Evolutionary conservation across 2,113 vertebrate genomes (phyloP).

Genomic region (Numida meleagris): DNA sequence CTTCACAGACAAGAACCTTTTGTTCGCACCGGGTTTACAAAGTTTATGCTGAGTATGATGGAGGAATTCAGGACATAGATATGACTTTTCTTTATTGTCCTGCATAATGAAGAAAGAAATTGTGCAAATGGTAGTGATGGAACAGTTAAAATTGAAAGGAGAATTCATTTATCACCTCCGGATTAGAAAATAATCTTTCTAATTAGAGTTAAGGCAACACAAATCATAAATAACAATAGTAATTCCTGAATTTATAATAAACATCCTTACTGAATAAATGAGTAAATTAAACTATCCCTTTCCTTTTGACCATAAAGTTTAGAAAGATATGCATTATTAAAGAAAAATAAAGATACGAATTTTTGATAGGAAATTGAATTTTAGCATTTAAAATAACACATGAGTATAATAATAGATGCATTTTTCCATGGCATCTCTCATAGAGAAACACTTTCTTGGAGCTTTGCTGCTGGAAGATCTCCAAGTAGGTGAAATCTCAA

Average conservation of each 20-base stretch:
- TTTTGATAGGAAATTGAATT: neutral
- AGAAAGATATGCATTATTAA: neutral
- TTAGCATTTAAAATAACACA: neutral
- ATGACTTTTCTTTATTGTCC: neutral
- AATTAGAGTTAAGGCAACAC: neutral
- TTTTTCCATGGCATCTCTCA: neutral
- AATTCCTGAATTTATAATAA: conserved; percentile 1
- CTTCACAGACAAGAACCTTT: neutral
- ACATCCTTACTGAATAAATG: neutral
- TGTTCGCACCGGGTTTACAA: neutral
- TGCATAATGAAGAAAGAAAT: neutral
- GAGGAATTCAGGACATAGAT: neutral
- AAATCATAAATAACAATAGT: conserved; percentile 7
- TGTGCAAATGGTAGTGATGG: neutral
- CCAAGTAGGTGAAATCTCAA: neutral
- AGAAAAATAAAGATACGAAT: neutral
- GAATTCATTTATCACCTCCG: neutral
- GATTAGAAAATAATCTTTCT: neutral
- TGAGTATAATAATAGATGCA: neutral
- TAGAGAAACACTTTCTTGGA: neutral
- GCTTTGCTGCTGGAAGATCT: neutral
- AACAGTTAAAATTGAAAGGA: neutral
- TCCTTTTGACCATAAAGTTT: neutral
- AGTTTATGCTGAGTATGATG: neutral
- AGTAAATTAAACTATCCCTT: neutral